Evolutionary conservation across 2,888 invertebrate genomes (phyloP).

Genomic region (Pristionchus arcanus): DNA sequence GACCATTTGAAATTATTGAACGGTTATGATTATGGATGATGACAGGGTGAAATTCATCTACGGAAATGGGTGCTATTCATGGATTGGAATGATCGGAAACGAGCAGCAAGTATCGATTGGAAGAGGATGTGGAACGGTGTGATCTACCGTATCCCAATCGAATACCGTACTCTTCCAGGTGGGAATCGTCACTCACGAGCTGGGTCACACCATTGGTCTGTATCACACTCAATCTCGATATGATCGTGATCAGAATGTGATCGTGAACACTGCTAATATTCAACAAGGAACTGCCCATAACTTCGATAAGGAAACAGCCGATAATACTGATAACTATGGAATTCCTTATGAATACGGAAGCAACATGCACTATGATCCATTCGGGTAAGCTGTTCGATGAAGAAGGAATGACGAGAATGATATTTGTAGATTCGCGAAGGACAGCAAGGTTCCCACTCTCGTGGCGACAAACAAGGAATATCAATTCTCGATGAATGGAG

Average conservation of each 20-base stretch:
- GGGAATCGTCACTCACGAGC: constrained; percentile 51
- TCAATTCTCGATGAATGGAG: constrained; percentile 49
- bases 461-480: constrained; percentile 14
- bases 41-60: constrained; percentile 52
- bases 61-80: constrained; percentile 54
- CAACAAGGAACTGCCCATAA: constrained; percentile 41
- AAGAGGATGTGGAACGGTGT: constrained; percentile 50
- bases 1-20: not conserved
- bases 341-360: constrained; percentile 53
- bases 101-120: constrained; percentile 53
- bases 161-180: not conserved
- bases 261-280: constrained; percentile 61
- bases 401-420: not conserved
- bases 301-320: constrained; percentile 40
- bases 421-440: constrained; percentile 17
- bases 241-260: constrained; percentile 65
- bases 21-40: not conserved
- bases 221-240: constrained; percentile 67
- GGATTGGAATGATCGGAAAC: constrained; percentile 52
- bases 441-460: constrained; percentile 6
- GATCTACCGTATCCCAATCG: not conserved
- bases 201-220: constrained; percentile 59
- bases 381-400: not conserved
- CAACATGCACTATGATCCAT: constrained; percentile 52
- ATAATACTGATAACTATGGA: constrained; percentile 52